Evolutionary conservation across 2,888 invertebrate species (phyloP).

Genomic region (Proisotoma minuta): DNA sequence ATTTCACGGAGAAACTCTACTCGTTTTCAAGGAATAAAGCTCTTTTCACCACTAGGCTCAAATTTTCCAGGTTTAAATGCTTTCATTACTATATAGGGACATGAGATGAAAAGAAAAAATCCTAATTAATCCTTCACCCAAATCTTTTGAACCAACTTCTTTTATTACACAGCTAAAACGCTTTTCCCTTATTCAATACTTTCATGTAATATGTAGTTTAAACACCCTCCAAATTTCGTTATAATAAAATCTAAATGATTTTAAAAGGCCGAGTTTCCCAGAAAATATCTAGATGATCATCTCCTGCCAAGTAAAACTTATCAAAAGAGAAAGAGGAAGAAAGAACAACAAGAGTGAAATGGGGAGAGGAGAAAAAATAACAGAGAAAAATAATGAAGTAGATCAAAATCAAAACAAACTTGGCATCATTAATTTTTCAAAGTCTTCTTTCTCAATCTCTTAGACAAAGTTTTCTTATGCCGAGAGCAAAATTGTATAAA

Average conservation of each 20-base stretch:
- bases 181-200: too few relatives aligned
- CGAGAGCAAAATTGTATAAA: too few relatives aligned
- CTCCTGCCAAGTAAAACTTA: neutral
- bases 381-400: slow-evolving; percentile 33
- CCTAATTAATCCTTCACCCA: slow-evolving; percentile 16
- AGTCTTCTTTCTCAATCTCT: slow-evolving; percentile 16
- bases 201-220: too few relatives aligned
- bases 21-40: neutral
- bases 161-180: slow-evolving; percentile 15
- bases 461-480: neutral
- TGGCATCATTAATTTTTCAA: slow-evolving; percentile 44
- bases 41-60: slow-evolving; percentile 1
- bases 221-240: too few relatives aligned
- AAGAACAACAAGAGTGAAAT: slow-evolving; percentile 26
- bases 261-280: neutral
- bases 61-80: too few relatives aligned
- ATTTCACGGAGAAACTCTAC: slow-evolving; percentile 2
- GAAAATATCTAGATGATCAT: slow-evolving; percentile 19
- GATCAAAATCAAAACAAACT: slow-evolving; percentile 45
- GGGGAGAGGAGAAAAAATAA: neutral
- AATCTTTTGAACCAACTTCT: slow-evolving; percentile 9
- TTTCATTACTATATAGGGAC: too few relatives aligned
- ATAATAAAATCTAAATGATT: too few relatives aligned
- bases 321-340: neutral
- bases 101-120: slow-evolving; percentile 10